Percentiles rank a stretch among this genome's conserved stretches.
Conservation (phyloP, 2,113 vertebrate species). For the Gobius niger region DNA sequence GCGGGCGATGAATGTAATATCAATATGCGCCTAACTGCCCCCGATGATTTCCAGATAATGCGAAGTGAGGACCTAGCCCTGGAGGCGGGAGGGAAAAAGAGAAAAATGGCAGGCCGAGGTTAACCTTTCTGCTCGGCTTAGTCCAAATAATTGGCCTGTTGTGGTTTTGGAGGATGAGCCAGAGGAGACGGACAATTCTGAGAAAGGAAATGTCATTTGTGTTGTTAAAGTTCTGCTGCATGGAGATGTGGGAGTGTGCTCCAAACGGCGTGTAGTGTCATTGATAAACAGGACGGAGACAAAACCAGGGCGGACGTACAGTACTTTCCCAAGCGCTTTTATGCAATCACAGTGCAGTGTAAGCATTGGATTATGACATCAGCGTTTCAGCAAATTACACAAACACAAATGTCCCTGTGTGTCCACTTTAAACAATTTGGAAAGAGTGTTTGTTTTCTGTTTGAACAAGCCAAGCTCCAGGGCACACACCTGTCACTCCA, state of each 20-base stretch:
- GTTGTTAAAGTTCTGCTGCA: background rate
- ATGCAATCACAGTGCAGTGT: background rate
- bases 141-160: slow-evolving; percentile 59
- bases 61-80: slow-evolving; percentile 44
- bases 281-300: background rate
- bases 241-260: background rate
- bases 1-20: slow-evolving; percentile 58
- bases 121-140: slow-evolving; percentile 56
- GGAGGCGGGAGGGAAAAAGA: slow-evolving; percentile 22
- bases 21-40: slow-evolving; percentile 53
- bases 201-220: slow-evolving; percentile 4
- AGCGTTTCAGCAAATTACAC: slow-evolving; percentile 3
- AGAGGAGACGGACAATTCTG: slow-evolving; percentile 18
- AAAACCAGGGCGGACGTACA: background rate
- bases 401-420: background rate
- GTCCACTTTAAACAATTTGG: background rate
- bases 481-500: too few species aligned
- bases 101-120: slow-evolving; percentile 23
- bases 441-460: background rate
- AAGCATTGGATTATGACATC: background rate
- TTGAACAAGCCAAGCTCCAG: too few species aligned
- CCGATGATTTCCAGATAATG: slow-evolving; percentile 63
- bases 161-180: slow-evolving; percentile 38
- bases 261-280: background rate
- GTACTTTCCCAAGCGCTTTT: background rate